Evolutionary conservation across 2,888 invertebrate genomes (phyloP).

Genomic region (Bruchidius siliquastri): DNA sequence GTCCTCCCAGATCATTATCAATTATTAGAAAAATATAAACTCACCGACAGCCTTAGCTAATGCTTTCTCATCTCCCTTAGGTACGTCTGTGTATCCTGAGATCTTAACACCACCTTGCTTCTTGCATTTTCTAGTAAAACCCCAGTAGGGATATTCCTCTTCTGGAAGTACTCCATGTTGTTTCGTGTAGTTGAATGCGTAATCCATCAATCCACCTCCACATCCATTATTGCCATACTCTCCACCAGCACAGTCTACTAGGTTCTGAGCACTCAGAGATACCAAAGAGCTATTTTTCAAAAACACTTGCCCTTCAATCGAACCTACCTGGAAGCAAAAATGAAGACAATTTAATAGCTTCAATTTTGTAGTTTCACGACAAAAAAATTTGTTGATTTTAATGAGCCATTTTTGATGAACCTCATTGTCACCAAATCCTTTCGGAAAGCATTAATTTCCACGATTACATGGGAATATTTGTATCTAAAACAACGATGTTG

Average conservation of each 20-base stretch:
- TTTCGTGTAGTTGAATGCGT: slow-evolving; percentile 42
- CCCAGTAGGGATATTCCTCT: slow-evolving; percentile 41
- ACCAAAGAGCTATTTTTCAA: slow-evolving; percentile 39
- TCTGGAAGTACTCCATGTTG: slow-evolving; percentile 26
- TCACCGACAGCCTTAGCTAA: neutral
- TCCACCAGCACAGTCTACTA: slow-evolving; percentile 42
- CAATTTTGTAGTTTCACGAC: too few species aligned
- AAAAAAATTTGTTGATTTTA: too few species aligned
- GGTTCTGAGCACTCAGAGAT: slow-evolving; percentile 43
- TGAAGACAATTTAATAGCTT: too few species aligned
- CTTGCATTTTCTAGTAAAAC: slow-evolving; percentile 35
- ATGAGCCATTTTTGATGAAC: too few species aligned
- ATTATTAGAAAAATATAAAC: neutral
- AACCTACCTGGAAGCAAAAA: slow-evolving; percentile 46
- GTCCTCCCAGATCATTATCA: neutral
- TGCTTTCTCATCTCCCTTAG: neutral
- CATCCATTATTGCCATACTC: slow-evolving; percentile 40
- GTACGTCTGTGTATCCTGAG: neutral
- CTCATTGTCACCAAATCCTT: too few species aligned
- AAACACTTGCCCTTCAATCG: slow-evolving; percentile 47
- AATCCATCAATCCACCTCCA: slow-evolving; percentile 43
- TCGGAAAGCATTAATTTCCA: too few species aligned
- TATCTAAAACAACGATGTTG: too few species aligned
- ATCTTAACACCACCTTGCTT: neutral
- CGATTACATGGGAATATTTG: too few species aligned